Percentiles rank a stretch among this genome's conserved stretches.
Evolutionary conservation across 2,113 vertebrate genomes (phyloP).

Genomic region (rat (Rattus norvegicus)): DNA sequence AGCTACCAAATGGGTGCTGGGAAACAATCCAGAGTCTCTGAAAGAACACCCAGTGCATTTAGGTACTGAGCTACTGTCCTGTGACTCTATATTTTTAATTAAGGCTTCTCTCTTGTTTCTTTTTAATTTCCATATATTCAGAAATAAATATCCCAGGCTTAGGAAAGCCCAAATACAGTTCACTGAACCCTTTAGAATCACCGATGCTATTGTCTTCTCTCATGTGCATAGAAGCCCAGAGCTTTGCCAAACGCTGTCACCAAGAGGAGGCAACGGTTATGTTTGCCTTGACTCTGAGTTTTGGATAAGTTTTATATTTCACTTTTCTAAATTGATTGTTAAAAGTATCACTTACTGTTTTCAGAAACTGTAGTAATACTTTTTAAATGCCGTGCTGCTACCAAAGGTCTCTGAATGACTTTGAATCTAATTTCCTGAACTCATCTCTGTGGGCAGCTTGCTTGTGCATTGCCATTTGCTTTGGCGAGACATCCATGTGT

Average conservation of each 20-base stretch:
- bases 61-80: background rate
- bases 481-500: background rate
- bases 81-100: background rate
- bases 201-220: background rate
- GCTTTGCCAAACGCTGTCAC: background rate
- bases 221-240: background rate
- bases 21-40: background rate
- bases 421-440: conserved; percentile 2
- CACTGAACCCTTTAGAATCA: background rate
- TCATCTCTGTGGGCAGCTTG: background rate
- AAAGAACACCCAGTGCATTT: background rate
- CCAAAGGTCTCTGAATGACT: background rate
- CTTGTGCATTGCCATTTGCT: background rate
- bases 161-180: background rate
- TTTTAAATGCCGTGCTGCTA: background rate
- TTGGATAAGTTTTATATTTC: background rate
- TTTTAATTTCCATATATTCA: background rate
- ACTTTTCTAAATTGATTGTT: background rate
- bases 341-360: background rate
- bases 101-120: background rate
- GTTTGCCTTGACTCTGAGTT: background rate
- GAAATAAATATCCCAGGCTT: background rate
- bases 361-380: background rate
- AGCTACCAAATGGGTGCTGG: no score
- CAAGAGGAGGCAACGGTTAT: background rate